Percentiles rank a stretch among this genome's conserved stretches.
These are phyloP conservation scores for Cryptocephalus primarius DNA, from an alignment of 2,888 invertebrate species.

Conservation along the genomic window DNA sequence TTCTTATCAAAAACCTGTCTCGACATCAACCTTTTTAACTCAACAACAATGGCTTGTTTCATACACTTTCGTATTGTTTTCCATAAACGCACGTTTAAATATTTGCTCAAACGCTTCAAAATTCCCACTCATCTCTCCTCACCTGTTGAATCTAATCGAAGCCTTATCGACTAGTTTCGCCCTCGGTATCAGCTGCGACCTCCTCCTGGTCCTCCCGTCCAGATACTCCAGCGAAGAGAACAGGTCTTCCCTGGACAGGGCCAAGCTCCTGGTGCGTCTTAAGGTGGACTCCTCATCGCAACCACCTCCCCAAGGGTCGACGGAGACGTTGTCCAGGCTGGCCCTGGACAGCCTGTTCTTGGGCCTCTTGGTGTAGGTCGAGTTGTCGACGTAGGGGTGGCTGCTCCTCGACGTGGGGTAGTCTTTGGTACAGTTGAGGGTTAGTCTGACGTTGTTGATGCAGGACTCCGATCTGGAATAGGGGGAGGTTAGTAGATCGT, in stretches of 20 bases:
- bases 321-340: slow-evolving; percentile 34
- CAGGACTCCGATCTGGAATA: slow-evolving; percentile 30
- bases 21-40: too few relatives aligned
- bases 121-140: too few relatives aligned
- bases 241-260: slow-evolving; percentile 58
- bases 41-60: too few relatives aligned
- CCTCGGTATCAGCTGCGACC: slow-evolving; percentile 70
- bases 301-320: slow-evolving; percentile 23
- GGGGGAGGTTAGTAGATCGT: neutral
- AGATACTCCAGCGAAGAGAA: slow-evolving; percentile 58
- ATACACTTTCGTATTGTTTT: too few relatives aligned
- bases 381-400: slow-evolving; percentile 12
- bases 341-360: slow-evolving; percentile 9
- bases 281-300: slow-evolving; percentile 11
- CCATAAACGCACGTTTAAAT: too few relatives aligned
- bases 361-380: slow-evolving; percentile 4
- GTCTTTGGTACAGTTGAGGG: slow-evolving; percentile 23
- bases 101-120: too few relatives aligned
- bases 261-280: slow-evolving; percentile 24
- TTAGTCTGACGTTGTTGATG: slow-evolving; percentile 31
- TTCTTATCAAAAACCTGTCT: too few relatives aligned
- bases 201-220: slow-evolving; percentile 20
- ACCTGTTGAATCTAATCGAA: slow-evolving; percentile 44
- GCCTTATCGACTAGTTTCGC: slow-evolving; percentile 68
- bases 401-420: slow-evolving; percentile 11